Base-by-base conservation (phyloP, 2,113 vertebrate genomes). In the Nycticebus coucang region DNA sequence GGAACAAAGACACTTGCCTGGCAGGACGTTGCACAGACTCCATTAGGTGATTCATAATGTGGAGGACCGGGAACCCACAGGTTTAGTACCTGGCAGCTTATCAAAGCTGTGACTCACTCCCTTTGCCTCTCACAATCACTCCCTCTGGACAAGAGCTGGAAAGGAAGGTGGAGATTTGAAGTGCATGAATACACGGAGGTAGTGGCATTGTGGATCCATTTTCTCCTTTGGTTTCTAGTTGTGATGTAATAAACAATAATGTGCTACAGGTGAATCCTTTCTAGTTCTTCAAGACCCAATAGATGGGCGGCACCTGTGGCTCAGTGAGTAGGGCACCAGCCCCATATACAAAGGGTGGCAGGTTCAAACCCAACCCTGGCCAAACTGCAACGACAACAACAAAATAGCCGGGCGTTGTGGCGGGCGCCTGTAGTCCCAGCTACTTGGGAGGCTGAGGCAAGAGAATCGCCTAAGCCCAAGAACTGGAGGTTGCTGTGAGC, bases 1-100 rank as follows among this genome's bases (percentile, higher is more conserved):
- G 85, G 71, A 71, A 96, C 86, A 80, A 79, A 96, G 71, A n/a
- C 64, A 59, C 41, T 86, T 94, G 78, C 79, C 74, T 93, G 94
- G 91, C 95, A 94, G 91, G 85, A 94, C 77, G 17, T 15, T 35
- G 60, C 59, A 60, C 53, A 89, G 93, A 77, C 85, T 72, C 93
- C 83, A 78, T 91, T 92, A 97, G 93, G 41, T 82, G 85, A 95
- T 92, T 91, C 77, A 68, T 68, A 83, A 30, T 0, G 1, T 1
- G 85, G 83, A 95, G 85, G 89, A 7, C 69, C 94, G 14, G 86
- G 72, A 79, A 82, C 85, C 26, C 17, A 4, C 68, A 74, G 93
- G 30, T 57, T 41, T 12, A 30, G 45, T 37, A 26, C 50, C 21
- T 33, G 62, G 92, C 87, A 80, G 80, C 7, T 4, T 0, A 24